Percentiles rank a stretch among this genome's conserved stretches.
Conservation (phyloP, 2,113 vertebrate genomes). For the Dipodomys stephensi region DNA sequence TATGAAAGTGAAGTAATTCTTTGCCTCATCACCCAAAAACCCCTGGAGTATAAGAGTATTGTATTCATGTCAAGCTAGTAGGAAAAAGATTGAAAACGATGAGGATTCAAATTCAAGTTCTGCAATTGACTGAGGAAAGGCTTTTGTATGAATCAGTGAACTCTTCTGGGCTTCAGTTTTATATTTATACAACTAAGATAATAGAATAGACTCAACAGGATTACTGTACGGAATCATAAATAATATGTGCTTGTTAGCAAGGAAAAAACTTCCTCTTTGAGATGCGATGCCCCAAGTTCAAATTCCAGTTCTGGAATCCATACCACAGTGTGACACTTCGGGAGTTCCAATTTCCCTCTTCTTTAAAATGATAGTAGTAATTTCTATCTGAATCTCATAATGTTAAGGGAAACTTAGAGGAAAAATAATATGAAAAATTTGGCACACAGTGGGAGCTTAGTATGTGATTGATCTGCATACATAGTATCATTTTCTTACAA, state of each 20-base stretch:
- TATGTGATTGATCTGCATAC: background rate
- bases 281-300: background rate
- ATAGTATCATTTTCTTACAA: background rate
- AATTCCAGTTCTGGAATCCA: constrained; percentile 1
- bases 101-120: background rate
- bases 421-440: background rate
- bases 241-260: background rate
- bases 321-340: background rate
- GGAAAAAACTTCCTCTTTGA: background rate
- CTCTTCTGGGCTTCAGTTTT: background rate
- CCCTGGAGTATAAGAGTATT: background rate
- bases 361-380: constrained; percentile 1
- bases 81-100: background rate
- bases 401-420: background rate
- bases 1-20: constrained; percentile 23
- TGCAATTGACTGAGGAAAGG: background rate
- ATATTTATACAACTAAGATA: background rate
- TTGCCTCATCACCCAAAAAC: background rate
- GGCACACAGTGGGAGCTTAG: background rate
- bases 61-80: background rate
- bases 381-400: background rate
- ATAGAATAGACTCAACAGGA: background rate
- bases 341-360: background rate
- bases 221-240: constrained; percentile 14
- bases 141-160: background rate